phyloP scores from a whole-genome alignment of 2,888 invertebrate species.

The Eristalis pertinax region DNA sequence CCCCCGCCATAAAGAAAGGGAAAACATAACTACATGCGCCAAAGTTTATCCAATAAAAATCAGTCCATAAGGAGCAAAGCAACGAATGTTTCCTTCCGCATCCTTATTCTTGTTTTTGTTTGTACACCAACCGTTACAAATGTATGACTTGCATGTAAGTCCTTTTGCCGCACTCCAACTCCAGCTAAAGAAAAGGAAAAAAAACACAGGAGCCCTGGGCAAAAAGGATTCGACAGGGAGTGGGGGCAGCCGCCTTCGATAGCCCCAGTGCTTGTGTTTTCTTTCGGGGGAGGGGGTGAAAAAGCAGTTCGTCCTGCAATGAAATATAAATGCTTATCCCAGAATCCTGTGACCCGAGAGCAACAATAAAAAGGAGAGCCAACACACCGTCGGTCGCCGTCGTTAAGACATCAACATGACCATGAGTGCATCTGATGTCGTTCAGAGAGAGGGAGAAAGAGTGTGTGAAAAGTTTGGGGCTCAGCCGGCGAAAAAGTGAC shows the following conservation, averaged over 20 bases:
- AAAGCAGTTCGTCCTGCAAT: conserved; percentile 41
- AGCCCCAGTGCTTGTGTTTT: not conserved
- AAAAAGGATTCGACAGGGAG: no score
- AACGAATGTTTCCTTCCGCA: conserved; percentile 60
- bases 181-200: not conserved
- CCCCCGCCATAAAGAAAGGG: conserved; percentile 10
- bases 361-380: conserved; percentile 45
- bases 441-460: not conserved
- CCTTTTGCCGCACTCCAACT: not conserved
- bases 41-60: conserved; percentile 68
- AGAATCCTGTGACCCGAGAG: conserved; percentile 41
- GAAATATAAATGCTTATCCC: conserved; percentile 62
- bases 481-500: conserved; percentile 5
- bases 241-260: not conserved
- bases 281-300: not conserved
- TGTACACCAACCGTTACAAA: conserved; percentile 38
- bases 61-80: conserved; percentile 46
- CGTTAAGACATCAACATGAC: conserved; percentile 63
- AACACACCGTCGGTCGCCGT: not conserved
- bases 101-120: conserved; percentile 35
- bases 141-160: conserved; percentile 42
- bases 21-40: conserved; percentile 62
- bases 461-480: conserved; percentile 32
- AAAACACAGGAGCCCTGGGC: no score
- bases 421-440: conserved; percentile 67